These are phyloP conservation scores for Entomyzon cyanotis DNA, from an alignment of 2,113 vertebrate species.

Conservation along the genomic window DNA sequence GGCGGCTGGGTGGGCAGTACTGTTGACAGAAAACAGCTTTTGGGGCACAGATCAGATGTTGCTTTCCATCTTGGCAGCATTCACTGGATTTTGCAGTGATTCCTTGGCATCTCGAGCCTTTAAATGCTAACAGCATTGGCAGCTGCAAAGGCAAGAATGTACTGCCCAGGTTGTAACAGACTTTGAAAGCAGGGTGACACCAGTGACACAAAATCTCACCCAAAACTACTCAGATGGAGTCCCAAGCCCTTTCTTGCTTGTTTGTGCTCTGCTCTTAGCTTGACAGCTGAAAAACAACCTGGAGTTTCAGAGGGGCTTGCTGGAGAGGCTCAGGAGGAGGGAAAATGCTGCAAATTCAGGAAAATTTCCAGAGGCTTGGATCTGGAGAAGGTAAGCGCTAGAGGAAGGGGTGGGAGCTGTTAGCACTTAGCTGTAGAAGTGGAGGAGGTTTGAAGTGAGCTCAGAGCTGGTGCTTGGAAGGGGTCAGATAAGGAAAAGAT, in stretches of 20 bases:
- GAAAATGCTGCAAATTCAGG: neutral
- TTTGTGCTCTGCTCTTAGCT: neutral
- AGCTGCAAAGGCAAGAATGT: neutral
- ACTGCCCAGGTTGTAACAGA: neutral
- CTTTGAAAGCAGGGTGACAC: neutral
- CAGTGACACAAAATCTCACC: neutral
- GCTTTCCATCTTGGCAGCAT: neutral
- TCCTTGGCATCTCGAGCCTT: neutral
- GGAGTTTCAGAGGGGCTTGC: neutral
- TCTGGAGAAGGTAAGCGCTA: neutral
- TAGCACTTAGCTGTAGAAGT: neutral
- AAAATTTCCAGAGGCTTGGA: neutral
- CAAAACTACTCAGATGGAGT: neutral
- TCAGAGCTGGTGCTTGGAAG: neutral
- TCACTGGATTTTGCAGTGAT: neutral
- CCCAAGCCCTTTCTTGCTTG: neutral
- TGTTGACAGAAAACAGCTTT: neutral
- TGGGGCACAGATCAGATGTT: neutral
- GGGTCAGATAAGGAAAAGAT: neutral
- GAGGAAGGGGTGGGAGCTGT: neutral
- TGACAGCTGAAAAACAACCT: neutral
- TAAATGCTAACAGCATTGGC: neutral
- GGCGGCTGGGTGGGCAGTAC: neutral
- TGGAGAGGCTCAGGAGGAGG: neutral
- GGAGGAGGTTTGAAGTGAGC: neutral